Percentiles rank a stretch among this genome's conserved stretches.
phyloP scores from a whole-genome alignment of 2,797 vertebrate genomes.

The Loriculus beryllinus region DNA sequence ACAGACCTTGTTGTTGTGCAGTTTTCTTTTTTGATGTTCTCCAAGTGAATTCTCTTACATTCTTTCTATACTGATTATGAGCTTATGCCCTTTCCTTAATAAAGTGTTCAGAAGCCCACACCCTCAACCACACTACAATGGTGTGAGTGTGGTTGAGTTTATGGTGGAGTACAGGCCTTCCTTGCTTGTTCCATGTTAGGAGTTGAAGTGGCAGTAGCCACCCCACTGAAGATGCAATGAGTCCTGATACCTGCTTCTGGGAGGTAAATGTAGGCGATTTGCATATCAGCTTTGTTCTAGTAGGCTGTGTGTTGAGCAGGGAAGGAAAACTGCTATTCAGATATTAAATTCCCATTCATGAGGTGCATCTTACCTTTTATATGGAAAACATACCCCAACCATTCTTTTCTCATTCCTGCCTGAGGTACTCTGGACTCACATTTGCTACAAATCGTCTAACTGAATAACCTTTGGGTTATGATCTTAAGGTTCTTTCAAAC shows the following conservation, averaged over 20 bases:
- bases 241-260: not conserved
- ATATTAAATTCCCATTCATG: not conserved
- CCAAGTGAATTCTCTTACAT: not conserved
- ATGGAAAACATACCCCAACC: not conserved
- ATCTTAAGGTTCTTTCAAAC: not conserved
- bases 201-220: not conserved
- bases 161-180: not conserved
- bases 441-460: not conserved
- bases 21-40: not conserved
- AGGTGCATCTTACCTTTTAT: not conserved
- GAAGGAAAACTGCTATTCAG: not conserved
- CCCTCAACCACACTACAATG: not conserved
- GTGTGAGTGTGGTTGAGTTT: not conserved
- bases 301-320: not conserved
- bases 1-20: not conserved
- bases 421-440: not conserved
- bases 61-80: not conserved
- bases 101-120: not conserved
- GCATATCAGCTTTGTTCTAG: not conserved
- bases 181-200: not conserved
- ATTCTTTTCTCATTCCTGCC: not conserved
- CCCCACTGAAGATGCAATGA: not conserved
- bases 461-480: not conserved
- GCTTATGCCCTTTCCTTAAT: not conserved
- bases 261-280: not conserved